These are phyloP conservation scores for Pygoscelis antarcticus DNA, from an alignment of 2,113 vertebrate species.

Conservation along the genomic window DNA sequence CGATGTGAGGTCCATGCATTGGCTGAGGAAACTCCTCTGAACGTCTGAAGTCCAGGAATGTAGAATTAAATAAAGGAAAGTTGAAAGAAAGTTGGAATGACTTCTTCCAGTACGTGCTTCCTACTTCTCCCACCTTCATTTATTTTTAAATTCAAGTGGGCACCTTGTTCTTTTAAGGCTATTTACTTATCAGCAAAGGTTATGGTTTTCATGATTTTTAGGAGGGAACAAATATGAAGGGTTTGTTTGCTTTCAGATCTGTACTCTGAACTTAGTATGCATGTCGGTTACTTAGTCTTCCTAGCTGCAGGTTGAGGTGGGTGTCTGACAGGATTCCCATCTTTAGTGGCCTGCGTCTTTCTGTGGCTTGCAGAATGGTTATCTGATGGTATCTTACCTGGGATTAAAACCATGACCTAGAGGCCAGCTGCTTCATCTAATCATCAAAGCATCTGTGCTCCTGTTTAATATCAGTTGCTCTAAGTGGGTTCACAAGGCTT, in stretches of 20 bases:
- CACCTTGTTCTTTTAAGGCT: not conserved
- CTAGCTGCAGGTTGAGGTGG: not conserved
- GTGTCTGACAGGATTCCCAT: not conserved
- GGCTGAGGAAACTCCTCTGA: not conserved
- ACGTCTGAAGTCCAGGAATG: not conserved
- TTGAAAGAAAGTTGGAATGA: not conserved
- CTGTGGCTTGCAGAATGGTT: not conserved
- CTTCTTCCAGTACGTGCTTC: not conserved
- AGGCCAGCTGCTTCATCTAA: not conserved
- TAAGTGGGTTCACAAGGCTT: not conserved
- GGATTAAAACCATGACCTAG: not conserved
- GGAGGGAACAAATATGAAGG: not conserved
- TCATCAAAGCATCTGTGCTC: not conserved
- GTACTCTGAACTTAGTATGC: not conserved
- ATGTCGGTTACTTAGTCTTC: not conserved
- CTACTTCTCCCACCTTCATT: not conserved
- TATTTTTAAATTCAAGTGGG: not conserved
- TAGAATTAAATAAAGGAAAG: not conserved
- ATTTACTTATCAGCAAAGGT: not conserved
- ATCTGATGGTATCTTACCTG: not conserved
- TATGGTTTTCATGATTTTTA: not conserved
- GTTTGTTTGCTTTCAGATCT: not conserved
- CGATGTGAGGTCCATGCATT: rapidly evolving
- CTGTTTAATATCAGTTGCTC: not conserved
- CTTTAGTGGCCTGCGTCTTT: not conserved